A percentile compares a stretch with the other conserved stretches of the same genome.
Conservation (phyloP, 2,888 invertebrate genomes). For the Parnassius smintheus region DNA sequence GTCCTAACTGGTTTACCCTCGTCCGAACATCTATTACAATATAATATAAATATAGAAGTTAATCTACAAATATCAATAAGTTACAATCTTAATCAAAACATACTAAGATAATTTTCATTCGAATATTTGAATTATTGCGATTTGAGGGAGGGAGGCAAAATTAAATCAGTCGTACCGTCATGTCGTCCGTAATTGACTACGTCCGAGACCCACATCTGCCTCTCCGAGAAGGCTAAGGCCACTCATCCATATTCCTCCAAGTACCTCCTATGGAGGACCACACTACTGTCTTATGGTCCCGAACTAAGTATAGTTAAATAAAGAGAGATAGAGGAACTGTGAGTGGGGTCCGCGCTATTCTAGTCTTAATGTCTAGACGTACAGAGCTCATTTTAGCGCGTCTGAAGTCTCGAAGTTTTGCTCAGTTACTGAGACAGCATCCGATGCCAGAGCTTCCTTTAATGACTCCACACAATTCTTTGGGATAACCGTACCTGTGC, state of each 20-base stretch:
- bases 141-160: constrained; percentile 18
- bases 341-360: constrained; percentile 29
- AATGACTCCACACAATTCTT: constrained; percentile 92
- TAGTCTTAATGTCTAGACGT: constrained; percentile 25
- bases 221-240: constrained; percentile 1
- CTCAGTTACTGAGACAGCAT: constrained; percentile 91
- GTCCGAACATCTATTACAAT: constrained; percentile 12
- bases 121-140: constrained; percentile 6
- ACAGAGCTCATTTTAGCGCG: constrained; percentile 51
- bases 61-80: constrained; percentile 25
- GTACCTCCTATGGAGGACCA: constrained; percentile 19
- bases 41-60: constrained; percentile 25
- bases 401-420: constrained; percentile 77
- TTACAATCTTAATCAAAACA: constrained; percentile 10
- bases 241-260: constrained; percentile 4
- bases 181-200: constrained; percentile 34
- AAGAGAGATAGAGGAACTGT: constrained; percentile 34
- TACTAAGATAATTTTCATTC: constrained; percentile 1
- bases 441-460: constrained; percentile 88
- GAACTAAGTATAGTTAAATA: constrained; percentile 25
- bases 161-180: constrained; percentile 33
- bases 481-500: constrained; percentile 90
- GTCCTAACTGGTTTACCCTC: constrained; percentile 8
- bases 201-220: constrained; percentile 21
- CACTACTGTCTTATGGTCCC: constrained; percentile 28